Percentiles rank a stretch among this genome's conserved stretches.
Conservation (phyloP, 2,888 invertebrate genomes). For the Branchipolynoe longqiensis region DNA sequence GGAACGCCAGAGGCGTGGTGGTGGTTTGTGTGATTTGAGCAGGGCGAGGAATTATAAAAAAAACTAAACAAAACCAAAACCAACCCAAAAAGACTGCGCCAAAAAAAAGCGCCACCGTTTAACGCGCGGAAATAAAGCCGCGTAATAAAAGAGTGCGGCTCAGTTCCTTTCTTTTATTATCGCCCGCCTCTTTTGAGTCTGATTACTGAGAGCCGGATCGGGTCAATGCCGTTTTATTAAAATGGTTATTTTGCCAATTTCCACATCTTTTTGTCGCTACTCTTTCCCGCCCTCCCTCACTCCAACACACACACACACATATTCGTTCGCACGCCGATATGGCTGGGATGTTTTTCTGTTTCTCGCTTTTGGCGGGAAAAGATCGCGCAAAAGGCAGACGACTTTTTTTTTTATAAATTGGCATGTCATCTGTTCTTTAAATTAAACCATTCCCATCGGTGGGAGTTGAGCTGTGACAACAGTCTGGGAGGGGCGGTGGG, state of each 20-base stretch:
- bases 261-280: constrained; percentile 6
- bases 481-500: background rate
- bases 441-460: constrained; percentile 35
- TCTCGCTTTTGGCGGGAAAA: constrained; percentile 48
- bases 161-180: constrained; percentile 35
- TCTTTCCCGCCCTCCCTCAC: too few species aligned
- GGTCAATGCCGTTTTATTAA: constrained; percentile 45
- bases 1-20: too few species aligned
- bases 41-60: constrained; percentile 3
- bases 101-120: too few species aligned
- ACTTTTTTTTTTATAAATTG: constrained; percentile 31
- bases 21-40: too few species aligned
- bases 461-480: background rate
- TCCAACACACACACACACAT: too few species aligned
- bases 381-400: constrained; percentile 40
- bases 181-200: constrained; percentile 33
- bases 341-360: too few species aligned
- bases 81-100: too few species aligned
- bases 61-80: constrained; percentile 5
- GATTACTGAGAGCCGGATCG: constrained; percentile 35
- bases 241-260: constrained; percentile 51
- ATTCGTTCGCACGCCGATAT: too few species aligned
- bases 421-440: constrained; percentile 45
- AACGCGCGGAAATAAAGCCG: constrained; percentile 30
- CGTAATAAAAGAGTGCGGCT: constrained; percentile 40